Base-by-base conservation (phyloP, 2,113 vertebrate species). In the Tinamus guttatus region DNA sequence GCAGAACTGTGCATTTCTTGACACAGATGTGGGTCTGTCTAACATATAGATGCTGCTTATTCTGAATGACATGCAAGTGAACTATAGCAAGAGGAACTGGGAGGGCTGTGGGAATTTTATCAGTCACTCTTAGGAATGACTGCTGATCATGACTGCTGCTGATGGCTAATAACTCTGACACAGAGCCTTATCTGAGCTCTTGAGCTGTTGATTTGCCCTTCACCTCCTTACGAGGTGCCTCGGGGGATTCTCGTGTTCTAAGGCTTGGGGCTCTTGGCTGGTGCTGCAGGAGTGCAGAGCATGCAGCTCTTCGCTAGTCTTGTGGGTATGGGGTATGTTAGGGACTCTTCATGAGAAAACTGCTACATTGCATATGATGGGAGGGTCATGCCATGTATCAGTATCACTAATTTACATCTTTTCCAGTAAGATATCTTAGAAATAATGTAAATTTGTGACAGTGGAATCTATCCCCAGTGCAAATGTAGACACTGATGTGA, bases 181-280 rank as follows among this genome's bases (percentile, higher is more conserved):
- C 3, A 3, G 38, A 49, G 41, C 16, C 14, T 58, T 28, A 14
- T 5, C 18, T 13, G 8, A 36, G 9, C 32, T 19, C 28, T 20
- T 32, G 38, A 17, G 40, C 12, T 18, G n/a, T 25, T n/a, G 56
- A 24, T 32, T 67, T 64, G 30, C 34, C 24, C 34, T 62, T 80
- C 13, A 17, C 6, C 30, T 20, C 13, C 16, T 24, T 32, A 22
- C 12, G 54, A 8, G 8, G 5, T 45, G 10, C 24, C 30, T 59
- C 10, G 0, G 11, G 52, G 8, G 14, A 5, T 51, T 64, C 30
- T 49, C 1, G 1, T 11, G 1, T 36, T 51, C 67, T 15, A 60
- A 56, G 32, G 32, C 27, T 69, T 32, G 59, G 41, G 11, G 10
- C 17, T 60, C 38, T 30, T 9, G 16, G 24, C 38, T 17, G 16